Conservation (phyloP, 2,888 invertebrate genomes). For the Folsomia manolachei region DNA sequence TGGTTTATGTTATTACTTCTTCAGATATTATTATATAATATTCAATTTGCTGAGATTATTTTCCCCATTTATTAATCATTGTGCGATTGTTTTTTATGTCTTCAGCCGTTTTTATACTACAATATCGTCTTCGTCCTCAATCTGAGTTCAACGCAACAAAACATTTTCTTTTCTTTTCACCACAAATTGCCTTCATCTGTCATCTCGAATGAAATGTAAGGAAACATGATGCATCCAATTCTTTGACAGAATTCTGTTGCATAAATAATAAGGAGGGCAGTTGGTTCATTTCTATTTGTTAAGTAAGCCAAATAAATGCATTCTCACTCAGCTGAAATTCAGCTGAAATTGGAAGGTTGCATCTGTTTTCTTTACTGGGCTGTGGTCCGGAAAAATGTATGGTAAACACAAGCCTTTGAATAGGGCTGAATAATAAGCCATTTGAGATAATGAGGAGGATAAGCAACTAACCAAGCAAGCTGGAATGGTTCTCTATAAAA, state of each 20-base stretch:
- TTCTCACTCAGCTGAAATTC: neutral
- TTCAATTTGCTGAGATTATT: too few species aligned
- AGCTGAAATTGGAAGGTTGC: conserved; percentile 4
- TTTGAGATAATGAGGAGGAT: neutral
- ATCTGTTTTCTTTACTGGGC: neutral
- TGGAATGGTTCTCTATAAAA: neutral
- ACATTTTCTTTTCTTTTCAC: neutral
- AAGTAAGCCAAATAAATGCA: neutral
- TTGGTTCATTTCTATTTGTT: neutral
- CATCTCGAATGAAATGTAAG: conserved; percentile 7
- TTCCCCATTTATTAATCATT: too few species aligned
- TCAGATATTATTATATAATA: too few species aligned
- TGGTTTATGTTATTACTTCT: too few species aligned
- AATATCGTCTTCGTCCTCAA: too few species aligned
- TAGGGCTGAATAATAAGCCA: neutral
- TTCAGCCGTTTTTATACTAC: too few species aligned
- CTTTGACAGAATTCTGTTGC: too few species aligned
- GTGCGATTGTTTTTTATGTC: too few species aligned
- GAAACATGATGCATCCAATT: neutral
- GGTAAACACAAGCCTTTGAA: neutral
- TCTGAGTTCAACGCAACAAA: too few species aligned
- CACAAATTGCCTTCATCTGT: conserved; percentile 10
- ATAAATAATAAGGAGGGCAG: conserved; percentile 5
- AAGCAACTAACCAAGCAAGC: too few species aligned
- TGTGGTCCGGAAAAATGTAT: neutral